These are phyloP conservation scores for Linepithema humile DNA, from an alignment of 1,140 invertebrate genomes.

Conservation along the genomic window DNA sequence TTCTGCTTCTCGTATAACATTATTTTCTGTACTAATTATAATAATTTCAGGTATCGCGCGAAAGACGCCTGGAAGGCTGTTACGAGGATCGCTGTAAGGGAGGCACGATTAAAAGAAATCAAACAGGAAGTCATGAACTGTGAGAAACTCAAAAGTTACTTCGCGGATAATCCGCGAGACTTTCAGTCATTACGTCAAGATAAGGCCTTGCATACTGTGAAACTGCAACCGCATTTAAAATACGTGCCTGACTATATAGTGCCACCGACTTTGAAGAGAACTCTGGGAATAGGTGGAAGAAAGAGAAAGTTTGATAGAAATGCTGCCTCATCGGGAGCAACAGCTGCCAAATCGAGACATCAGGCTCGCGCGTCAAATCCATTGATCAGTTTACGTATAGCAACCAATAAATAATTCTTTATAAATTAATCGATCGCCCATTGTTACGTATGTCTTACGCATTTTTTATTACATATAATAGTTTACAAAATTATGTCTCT, in stretches of 20 bases:
- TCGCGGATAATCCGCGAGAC: conserved; percentile 97
- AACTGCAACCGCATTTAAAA: conserved; percentile 93
- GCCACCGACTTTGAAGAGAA: conserved; percentile 89
- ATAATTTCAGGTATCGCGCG: conserved; percentile 89
- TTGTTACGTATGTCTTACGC: too few relatives aligned
- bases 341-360: conserved; percentile 77
- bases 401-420: not conserved
- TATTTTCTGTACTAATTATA: not conserved
- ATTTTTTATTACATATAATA: not conserved
- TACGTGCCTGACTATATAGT: conserved; percentile 98
- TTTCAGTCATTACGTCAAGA: conserved; percentile 95
- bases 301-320: conserved; percentile 80
- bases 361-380: conserved; percentile 80
- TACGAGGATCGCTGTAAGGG: conserved; percentile 95
- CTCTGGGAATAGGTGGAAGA: conserved; percentile 83
- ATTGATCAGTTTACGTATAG: conserved; percentile 72
- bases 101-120: conserved; percentile 98
- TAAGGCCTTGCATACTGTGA: conserved; percentile 84
- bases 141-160: conserved; percentile 96
- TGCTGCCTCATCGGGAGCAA: conserved; percentile 72
- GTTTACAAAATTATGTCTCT: not conserved
- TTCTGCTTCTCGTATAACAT: not conserved
- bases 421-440: too few relatives aligned
- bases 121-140: conserved; percentile 97
- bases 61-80: conserved; percentile 86